Base-by-base conservation (phyloP, 2,113 vertebrate genomes). In the Hippocampus mohnikei region DNA sequence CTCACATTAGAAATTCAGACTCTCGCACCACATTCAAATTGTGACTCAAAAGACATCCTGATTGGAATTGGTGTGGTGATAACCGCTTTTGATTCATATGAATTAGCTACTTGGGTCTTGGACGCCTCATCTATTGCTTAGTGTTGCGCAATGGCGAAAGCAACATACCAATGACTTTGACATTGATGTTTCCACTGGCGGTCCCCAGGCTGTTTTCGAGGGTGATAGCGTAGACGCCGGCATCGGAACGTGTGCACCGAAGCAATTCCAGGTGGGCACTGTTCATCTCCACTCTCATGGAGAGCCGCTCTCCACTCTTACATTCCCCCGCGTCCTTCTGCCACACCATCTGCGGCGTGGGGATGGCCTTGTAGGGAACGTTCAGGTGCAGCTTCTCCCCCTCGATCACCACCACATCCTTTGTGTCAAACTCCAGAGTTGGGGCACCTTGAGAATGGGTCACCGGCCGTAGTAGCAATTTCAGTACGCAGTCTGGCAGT, bases 111-210 rank as follows among this genome's bases (percentile, higher is more conserved):
- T 46, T 37, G 33, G 1, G 33, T 6, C 33, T 37, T 37, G 33
- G 33, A 37, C 33, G 33, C 1, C 33, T 37, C 33, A 5, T 37
- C 33, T 37, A 0, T 37, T 37, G 33, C 6, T 37, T 5, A 37
- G 5, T 37, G 33, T 37, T 7, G 33, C 15, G 42, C 33, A 13
- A 33, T 20, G 2, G 5, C 52, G 2, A 42, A 1, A 18, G 15
- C 4, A 41, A 61, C 72, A 88, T 94, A 99, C 97, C 96, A 75
- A 99, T 98, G 80, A 99, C 96, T 95, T 95, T 98, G 84, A 98
- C 95, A 0, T 95, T 95, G 74, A 96, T 59, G 8, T 93, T 94
- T 50, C 94, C 96, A 1, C 93, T 96, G 64, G 92, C 93, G 21
- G 93, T 94, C 80, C 97, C 96, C 37, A 97, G 88, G 15, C 87